Conservation (phyloP, 2,113 vertebrate genomes). For the Oncorhynchus nerka region DNA sequence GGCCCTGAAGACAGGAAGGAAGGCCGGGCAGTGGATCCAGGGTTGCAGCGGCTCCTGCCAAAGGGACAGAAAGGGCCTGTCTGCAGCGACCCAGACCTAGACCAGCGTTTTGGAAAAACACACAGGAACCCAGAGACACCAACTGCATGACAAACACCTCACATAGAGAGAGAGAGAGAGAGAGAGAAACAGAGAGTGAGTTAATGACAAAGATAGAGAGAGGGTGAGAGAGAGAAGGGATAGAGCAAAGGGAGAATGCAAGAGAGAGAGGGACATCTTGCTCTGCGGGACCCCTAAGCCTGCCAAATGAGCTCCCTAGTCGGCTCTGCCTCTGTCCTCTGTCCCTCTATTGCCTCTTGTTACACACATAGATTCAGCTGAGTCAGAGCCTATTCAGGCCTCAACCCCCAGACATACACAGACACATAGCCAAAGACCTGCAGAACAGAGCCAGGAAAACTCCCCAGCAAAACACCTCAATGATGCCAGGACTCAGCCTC, state of each 20-base stretch:
- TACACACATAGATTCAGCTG: slow-evolving; percentile 34
- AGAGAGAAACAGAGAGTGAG: background rate
- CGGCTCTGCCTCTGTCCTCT: slow-evolving; percentile 11
- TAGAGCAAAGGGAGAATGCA: background rate
- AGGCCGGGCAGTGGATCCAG: slow-evolving; percentile 51
- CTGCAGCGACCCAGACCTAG: slow-evolving; percentile 14
- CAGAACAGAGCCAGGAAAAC: slow-evolving; percentile 34
- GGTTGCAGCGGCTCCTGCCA: slow-evolving; percentile 37
- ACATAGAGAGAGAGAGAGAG: slow-evolving; percentile 12
- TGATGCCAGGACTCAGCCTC: slow-evolving; percentile 21
- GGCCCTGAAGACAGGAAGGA: slow-evolving; percentile 69
- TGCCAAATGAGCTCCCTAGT: slow-evolving; percentile 29
- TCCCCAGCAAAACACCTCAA: slow-evolving; percentile 15
- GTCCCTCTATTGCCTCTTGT: slow-evolving; percentile 22
- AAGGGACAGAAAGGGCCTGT: slow-evolving; percentile 38
- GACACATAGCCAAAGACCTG: slow-evolving; percentile 40
- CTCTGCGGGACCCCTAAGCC: slow-evolving; percentile 35
- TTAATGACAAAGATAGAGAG: background rate
- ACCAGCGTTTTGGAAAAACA: slow-evolving; percentile 51
- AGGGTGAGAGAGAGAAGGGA: background rate
- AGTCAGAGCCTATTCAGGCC: slow-evolving; percentile 45
- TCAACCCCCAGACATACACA: slow-evolving; percentile 23
- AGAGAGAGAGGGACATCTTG: background rate
- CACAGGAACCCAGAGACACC: slow-evolving; percentile 61
- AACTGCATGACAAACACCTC: slow-evolving; percentile 65